Conservation (phyloP, 2,113 vertebrate species). For the Felis chaus region DNA sequence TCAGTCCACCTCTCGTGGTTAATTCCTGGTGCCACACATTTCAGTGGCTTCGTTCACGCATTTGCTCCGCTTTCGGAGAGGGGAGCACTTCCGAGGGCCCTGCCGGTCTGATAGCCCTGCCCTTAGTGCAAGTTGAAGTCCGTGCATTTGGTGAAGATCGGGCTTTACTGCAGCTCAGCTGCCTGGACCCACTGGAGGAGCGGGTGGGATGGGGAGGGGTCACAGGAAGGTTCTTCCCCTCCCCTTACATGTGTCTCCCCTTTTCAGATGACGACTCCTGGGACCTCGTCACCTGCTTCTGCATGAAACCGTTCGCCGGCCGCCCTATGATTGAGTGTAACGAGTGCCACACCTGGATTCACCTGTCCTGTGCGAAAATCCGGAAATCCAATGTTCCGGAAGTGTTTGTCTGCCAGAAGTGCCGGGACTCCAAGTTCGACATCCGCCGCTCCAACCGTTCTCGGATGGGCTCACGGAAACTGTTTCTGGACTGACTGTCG, state of each 20-base stretch:
- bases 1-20: neutral
- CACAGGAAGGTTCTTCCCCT: fast-evolving
- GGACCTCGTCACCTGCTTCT: conserved; percentile 99
- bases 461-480: conserved; percentile 92
- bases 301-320: conserved; percentile 98
- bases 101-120: too few species aligned
- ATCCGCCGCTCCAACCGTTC: conserved; percentile 96
- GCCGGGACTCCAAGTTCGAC: conserved; percentile 94
- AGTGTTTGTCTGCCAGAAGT: conserved; percentile 97
- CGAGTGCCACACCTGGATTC: conserved; percentile 97
- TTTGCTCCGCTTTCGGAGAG: neutral
- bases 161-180: fast-evolving
- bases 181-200: neutral
- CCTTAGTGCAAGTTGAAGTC: neutral
- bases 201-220: too few species aligned
- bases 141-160: fast-evolving
- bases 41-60: fast-evolving
- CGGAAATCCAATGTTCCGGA: conserved; percentile 98
- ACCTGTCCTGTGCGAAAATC: conserved; percentile 98
- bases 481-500: conserved; percentile 92
- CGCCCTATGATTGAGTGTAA: conserved; percentile 99
- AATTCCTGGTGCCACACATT: too few species aligned
- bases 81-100: too few species aligned
- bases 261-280: conserved; percentile 96
- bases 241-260: fast-evolving